These are phyloP conservation scores for Cirrhinus molitorella DNA, from an alignment of 2,797 vertebrate genomes.

Conservation along the genomic window DNA sequence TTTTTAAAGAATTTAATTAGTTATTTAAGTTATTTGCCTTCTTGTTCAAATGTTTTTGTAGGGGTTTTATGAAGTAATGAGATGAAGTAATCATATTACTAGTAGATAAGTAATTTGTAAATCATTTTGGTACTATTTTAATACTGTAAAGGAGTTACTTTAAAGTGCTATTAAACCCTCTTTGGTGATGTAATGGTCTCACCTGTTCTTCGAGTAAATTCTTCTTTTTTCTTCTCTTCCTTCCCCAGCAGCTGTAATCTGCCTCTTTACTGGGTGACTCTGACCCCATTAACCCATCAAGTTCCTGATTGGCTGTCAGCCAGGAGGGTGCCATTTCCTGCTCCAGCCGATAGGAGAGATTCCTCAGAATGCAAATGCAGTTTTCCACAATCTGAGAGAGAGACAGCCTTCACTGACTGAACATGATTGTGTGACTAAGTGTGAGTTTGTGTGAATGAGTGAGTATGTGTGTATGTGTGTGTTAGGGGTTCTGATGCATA, in stretches of 20 bases:
- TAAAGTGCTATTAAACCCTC: background rate
- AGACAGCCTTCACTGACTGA: background rate
- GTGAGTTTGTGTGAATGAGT: constrained; percentile 6
- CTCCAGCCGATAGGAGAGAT: constrained; percentile 96
- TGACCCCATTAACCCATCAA: constrained; percentile 88
- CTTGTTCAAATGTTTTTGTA: too few species aligned
- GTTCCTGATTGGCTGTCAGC: constrained; percentile 86
- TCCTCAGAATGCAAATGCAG: constrained; percentile 96
- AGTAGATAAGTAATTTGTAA: background rate
- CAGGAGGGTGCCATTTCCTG: constrained; percentile 92
- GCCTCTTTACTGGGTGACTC: constrained; percentile 93
- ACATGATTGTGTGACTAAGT: background rate
- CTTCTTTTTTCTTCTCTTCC: constrained; percentile 97
- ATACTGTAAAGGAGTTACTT: background rate
- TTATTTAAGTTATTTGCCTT: too few species aligned
- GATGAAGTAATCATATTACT: background rate
- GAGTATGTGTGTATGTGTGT: constrained; percentile 30
- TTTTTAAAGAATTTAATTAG: too few species aligned
- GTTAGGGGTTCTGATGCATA: constrained; percentile 27
- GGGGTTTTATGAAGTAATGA: background rate
- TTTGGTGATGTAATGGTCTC: constrained; percentile 55
- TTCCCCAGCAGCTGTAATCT: constrained; percentile 95
- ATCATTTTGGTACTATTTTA: background rate
- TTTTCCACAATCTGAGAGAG: constrained; percentile 94
- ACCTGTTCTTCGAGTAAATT: constrained; percentile 90